Evolutionary conservation across 2,888 invertebrate genomes (phyloP).

Genomic region (Polymixis lichenea): DNA sequence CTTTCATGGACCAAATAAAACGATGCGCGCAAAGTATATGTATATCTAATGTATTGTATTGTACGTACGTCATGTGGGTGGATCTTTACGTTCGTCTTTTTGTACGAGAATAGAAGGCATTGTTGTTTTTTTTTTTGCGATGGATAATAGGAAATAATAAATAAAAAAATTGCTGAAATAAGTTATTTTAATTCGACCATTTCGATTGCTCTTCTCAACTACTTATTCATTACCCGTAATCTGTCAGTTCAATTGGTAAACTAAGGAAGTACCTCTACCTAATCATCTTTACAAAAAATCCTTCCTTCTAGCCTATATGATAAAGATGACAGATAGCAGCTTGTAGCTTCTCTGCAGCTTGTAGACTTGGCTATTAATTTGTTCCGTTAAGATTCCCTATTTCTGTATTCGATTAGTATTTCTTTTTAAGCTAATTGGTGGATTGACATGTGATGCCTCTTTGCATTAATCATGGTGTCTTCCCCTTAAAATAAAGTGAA

Average conservation of each 20-base stretch:
- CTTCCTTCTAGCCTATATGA: background rate
- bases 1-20: conserved; percentile 82
- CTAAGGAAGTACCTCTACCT: background rate
- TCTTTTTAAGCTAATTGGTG: too few species aligned
- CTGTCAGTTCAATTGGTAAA: background rate
- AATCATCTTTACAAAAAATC: background rate
- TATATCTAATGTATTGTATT: conserved; percentile 62
- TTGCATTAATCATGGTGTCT: background rate
- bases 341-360: background rate
- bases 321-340: background rate
- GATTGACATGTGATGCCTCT: background rate
- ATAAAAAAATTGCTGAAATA: conserved; percentile 21
- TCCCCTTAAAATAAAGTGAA: background rate
- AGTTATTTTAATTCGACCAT: conserved; percentile 9
- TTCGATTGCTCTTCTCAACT: background rate
- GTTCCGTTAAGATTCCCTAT: background rate
- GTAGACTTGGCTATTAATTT: background rate
- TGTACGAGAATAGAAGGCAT: conserved; percentile 51
- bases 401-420: background rate
- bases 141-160: conserved; percentile 44
- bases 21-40: conserved; percentile 66
- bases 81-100: conserved; percentile 56
- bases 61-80: conserved; percentile 60
- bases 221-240: background rate
- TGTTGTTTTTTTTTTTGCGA: conserved; percentile 46